A percentile compares a stretch with the other conserved stretches of the same genome.
These are phyloP conservation scores for Rhipidura dahli DNA, from an alignment of 2,113 vertebrate genomes.

Conservation along the genomic window DNA sequence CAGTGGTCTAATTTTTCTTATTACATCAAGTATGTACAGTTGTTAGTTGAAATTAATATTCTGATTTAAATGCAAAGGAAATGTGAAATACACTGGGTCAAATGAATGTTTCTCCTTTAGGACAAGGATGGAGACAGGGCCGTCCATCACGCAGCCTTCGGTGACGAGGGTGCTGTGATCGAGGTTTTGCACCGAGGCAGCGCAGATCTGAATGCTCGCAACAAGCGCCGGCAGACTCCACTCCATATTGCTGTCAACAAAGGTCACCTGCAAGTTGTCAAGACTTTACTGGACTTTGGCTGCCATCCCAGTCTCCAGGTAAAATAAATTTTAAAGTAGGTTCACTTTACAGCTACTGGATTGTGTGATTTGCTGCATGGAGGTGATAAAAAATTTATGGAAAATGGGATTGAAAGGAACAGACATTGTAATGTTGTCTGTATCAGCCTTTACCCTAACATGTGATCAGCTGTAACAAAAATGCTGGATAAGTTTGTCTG, in stretches of 20 bases:
- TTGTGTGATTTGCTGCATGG: not conserved
- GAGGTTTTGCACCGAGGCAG: conserved; percentile 96
- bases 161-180: conserved; percentile 96
- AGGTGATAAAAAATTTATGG: not conserved
- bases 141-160: conserved; percentile 96
- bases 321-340: not conserved
- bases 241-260: conserved; percentile 99
- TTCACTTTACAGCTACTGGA: not conserved
- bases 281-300: conserved; percentile 94
- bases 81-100: not conserved
- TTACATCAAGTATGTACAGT: not conserved
- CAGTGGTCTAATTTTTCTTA: not conserved
- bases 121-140: conserved; percentile 98
- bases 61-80: not conserved
- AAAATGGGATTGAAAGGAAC: not conserved
- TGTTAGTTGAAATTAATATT: not conserved
- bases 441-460: not conserved
- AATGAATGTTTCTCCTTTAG: conserved; percentile 63
- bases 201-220: conserved; percentile 94
- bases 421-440: not conserved
- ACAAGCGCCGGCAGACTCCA: conserved; percentile 95
- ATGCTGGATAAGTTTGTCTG: not conserved
- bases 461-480: not conserved
- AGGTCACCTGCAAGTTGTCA: conserved; percentile 97
- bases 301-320: conserved; percentile 99